A percentile compares a stretch with the other conserved stretches of the same genome.
Conservation (phyloP, 2,888 invertebrate genomes). For the Bembecia ichneumoniformis region DNA sequence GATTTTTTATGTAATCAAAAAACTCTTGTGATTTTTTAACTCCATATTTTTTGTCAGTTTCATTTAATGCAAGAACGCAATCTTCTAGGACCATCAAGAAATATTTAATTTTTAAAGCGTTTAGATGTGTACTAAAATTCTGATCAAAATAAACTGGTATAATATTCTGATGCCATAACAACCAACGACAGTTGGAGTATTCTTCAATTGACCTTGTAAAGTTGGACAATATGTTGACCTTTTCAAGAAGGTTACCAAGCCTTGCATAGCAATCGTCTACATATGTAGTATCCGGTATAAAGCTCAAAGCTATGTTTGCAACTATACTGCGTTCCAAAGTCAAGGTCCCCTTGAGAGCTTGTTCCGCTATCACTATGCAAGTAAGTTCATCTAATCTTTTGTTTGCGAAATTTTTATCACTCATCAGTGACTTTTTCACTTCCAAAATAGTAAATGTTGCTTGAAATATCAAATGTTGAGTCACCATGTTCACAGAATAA, state of each 20-base stretch:
- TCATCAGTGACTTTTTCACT: slow-evolving; percentile 78
- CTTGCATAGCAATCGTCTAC: slow-evolving; percentile 75
- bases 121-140: slow-evolving; percentile 76
- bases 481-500: slow-evolving; percentile 80
- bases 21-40: slow-evolving; percentile 40
- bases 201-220: slow-evolving; percentile 71
- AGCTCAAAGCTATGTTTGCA: slow-evolving; percentile 77
- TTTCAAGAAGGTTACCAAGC: slow-evolving; percentile 74
- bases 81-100: slow-evolving; percentile 62
- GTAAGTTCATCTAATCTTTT: slow-evolving; percentile 80
- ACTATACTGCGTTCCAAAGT: slow-evolving; percentile 77
- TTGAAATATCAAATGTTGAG: slow-evolving; percentile 85
- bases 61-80: slow-evolving; percentile 42
- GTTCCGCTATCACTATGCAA: slow-evolving; percentile 81
- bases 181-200: slow-evolving; percentile 81
- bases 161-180: slow-evolving; percentile 86
- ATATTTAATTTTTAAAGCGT: slow-evolving; percentile 74
- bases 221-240: slow-evolving; percentile 75
- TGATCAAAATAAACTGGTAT: slow-evolving; percentile 83
- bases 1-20: slow-evolving; percentile 38
- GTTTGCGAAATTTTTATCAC: slow-evolving; percentile 76
- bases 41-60: slow-evolving; percentile 40
- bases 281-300: slow-evolving; percentile 74
- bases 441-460: slow-evolving; percentile 76
- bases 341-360: slow-evolving; percentile 75